phyloP scores from a whole-genome alignment of 2,888 invertebrate genomes.

The Eumerus sabulonum region DNA sequence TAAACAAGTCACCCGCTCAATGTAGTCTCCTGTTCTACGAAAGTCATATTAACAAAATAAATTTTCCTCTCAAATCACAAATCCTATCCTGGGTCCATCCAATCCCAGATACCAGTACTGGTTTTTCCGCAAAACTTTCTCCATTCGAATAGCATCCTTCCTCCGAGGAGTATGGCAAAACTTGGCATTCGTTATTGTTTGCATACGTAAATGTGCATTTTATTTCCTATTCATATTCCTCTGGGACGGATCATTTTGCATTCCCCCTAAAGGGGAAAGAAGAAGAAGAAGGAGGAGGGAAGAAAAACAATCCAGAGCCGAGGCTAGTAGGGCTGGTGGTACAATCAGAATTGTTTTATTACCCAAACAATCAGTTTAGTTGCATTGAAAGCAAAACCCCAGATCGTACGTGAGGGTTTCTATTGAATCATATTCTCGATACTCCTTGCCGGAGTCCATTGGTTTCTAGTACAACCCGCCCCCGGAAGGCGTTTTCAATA shows the following conservation, averaged over 20 bases:
- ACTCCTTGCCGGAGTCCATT: conserved; percentile 35
- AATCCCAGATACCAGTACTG: conserved; percentile 2
- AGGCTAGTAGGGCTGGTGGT: too few relatives aligned
- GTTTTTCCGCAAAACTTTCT: background rate
- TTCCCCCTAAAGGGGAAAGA: background rate
- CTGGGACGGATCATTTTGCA: conserved; percentile 2
- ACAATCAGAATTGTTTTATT: conserved; percentile 57
- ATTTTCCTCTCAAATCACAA: background rate
- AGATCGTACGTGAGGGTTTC: conserved; percentile 49
- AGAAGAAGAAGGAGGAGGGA: too few relatives aligned
- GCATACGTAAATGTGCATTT: conserved; percentile 34
- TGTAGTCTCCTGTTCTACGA: too few relatives aligned
- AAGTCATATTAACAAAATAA: conserved; percentile 7
- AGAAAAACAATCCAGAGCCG: too few relatives aligned
- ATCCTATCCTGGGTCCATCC: background rate
- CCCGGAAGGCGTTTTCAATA: conserved; percentile 52
- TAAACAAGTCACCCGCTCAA: too few relatives aligned
- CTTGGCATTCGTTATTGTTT: conserved; percentile 29
- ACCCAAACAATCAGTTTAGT: conserved; percentile 61
- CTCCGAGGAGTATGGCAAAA: background rate
- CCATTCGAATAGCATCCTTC: background rate
- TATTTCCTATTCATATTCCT: conserved; percentile 1
- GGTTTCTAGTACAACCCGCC: background rate
- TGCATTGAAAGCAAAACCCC: conserved; percentile 44
- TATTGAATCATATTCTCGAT: conserved; percentile 46